Evolutionary conservation across 2,113 vertebrate species (phyloP).

Genomic region (Dryoscopus gambensis): DNA sequence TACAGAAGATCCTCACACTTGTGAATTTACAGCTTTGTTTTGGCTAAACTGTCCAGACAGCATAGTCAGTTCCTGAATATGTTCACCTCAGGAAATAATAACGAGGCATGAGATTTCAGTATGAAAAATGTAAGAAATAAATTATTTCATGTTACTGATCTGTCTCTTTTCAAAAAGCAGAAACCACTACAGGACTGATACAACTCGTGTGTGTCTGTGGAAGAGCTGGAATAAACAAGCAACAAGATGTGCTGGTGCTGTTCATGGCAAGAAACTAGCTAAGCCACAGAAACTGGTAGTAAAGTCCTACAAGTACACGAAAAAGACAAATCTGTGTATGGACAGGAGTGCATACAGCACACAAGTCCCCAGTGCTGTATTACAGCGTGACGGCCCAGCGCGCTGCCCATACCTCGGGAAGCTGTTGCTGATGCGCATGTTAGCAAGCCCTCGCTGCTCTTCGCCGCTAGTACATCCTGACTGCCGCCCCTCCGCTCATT

Average conservation of each 20-base stretch:
- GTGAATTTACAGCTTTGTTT: background rate
- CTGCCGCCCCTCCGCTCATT: background rate
- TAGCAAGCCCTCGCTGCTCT: fast-evolving
- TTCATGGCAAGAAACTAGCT: fast-evolving
- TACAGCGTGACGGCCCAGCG: fast-evolving
- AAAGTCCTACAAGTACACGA: background rate
- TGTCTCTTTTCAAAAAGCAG: background rate
- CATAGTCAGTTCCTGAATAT: background rate
- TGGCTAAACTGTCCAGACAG: background rate
- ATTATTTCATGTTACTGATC: background rate
- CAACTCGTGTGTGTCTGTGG: fast-evolving
- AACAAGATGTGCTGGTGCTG: background rate
- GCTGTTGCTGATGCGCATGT: background rate
- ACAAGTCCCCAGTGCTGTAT: fast-evolving
- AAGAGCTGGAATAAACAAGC: background rate
- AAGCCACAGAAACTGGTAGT: background rate
- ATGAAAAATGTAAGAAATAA: background rate
- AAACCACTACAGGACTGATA: background rate
- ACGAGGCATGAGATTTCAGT: background rate
- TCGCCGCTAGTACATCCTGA: fast-evolving
- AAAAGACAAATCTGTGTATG: fast-evolving
- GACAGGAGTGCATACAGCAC: background rate
- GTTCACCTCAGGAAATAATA: background rate
- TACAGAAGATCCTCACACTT: background rate
- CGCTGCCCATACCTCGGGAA: fast-evolving